These are phyloP conservation scores for Saturnia pavonia DNA, from an alignment of 2,888 invertebrate genomes.

Conservation along the genomic window DNA sequence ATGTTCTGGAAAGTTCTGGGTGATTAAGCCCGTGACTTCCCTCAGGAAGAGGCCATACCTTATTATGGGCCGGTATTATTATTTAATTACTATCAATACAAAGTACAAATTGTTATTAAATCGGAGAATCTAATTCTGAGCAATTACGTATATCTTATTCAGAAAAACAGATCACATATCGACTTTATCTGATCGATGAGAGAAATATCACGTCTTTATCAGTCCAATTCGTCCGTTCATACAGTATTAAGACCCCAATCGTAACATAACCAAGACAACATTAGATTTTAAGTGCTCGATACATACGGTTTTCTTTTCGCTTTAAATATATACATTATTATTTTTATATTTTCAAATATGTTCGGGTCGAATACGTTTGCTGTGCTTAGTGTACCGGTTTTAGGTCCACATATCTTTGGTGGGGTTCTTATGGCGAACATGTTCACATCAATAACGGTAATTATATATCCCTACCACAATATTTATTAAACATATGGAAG, in stretches of 20 bases:
- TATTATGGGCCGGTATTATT: too few species aligned
- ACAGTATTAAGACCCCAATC: background rate
- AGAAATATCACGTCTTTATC: constrained; percentile 4
- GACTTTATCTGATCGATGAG: constrained; percentile 9
- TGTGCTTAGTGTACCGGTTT: constrained; percentile 41
- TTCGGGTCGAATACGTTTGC: constrained; percentile 40
- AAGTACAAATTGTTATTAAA: too few species aligned
- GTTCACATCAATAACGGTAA: constrained; percentile 37
- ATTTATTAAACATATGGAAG: background rate
- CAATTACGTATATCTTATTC: background rate
- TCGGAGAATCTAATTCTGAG: background rate
- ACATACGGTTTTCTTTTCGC: background rate
- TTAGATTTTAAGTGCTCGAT: constrained; percentile 21
- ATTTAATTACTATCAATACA: too few species aligned
- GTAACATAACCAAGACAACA: constrained; percentile 20
- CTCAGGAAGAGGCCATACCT: too few species aligned
- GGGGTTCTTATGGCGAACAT: constrained; percentile 41
- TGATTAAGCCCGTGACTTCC: too few species aligned
- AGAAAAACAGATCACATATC: constrained; percentile 3
- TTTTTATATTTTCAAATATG: constrained; percentile 32
- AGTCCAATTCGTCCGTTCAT: background rate
- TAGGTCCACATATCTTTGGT: constrained; percentile 47
- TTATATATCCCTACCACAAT: constrained; percentile 5
- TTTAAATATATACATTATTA: constrained; percentile 15
- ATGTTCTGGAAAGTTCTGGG: too few species aligned